A percentile compares a stretch with the other conserved stretches of the same genome.
phyloP scores from a whole-genome alignment of 2,888 invertebrate species.

The Epinotia ramella region DNA sequence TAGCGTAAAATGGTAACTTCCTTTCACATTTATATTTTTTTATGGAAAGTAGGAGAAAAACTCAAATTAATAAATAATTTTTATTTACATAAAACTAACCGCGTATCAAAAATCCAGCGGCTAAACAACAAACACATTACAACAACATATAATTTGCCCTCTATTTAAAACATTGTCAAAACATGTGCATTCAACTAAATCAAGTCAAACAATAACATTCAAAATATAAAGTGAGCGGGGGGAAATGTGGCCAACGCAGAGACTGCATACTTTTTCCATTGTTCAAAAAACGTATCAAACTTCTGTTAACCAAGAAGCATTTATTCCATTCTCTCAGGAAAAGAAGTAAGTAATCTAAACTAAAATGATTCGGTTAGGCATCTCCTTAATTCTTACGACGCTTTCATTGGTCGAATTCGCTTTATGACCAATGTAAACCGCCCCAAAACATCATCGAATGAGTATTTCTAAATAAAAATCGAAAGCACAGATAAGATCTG shows the following conservation, averaged over 20 bases:
- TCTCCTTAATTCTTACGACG: background rate
- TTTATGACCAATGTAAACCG: background rate
- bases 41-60: constrained; percentile 39
- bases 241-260: background rate
- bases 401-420: background rate
- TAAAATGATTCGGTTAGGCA: too few relatives aligned
- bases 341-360: too few relatives aligned
- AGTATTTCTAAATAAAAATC: background rate
- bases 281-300: too few relatives aligned
- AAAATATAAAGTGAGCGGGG: constrained; percentile 6
- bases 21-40: too few relatives aligned
- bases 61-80: constrained; percentile 64
- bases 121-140: constrained; percentile 56
- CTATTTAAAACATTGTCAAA: constrained; percentile 31
- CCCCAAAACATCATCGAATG: background rate
- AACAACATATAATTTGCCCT: constrained; percentile 41
- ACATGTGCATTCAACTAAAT: constrained; percentile 33
- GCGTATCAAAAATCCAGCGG: constrained; percentile 65
- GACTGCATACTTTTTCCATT: background rate
- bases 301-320: too few relatives aligned
- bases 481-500: too few relatives aligned
- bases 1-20: too few relatives aligned
- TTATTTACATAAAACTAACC: constrained; percentile 68
- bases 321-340: too few relatives aligned
- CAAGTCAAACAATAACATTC: constrained; percentile 10